These are phyloP conservation scores for Gila robusta DNA, from an alignment of 2,797 vertebrate species.

Conservation along the genomic window DNA sequence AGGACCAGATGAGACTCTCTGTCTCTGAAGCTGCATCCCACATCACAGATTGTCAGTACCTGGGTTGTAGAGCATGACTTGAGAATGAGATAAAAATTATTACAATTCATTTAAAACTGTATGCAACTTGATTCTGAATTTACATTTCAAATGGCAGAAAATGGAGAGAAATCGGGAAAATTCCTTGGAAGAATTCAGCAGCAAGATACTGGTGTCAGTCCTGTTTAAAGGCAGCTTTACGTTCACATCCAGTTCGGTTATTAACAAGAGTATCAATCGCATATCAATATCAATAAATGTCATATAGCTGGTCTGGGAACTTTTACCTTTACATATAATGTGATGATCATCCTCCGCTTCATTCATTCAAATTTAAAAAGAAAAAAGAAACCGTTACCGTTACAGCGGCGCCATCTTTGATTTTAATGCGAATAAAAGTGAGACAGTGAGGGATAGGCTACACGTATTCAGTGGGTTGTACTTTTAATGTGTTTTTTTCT, in stretches of 20 bases:
- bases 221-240: not conserved
- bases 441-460: no score
- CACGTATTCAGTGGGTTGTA: no score
- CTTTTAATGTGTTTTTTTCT: no score
- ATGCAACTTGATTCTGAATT: not conserved
- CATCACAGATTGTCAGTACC: not conserved
- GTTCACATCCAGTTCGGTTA: not conserved
- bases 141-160: not conserved
- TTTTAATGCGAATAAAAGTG: no score
- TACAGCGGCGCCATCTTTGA: no score
- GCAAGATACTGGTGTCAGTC: not conserved
- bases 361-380: not conserved
- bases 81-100: not conserved
- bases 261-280: not conserved
- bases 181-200: not conserved
- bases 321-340: no score
- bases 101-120: not conserved
- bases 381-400: not conserved
- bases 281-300: no score
- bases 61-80: not conserved
- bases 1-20: constrained; percentile 40
- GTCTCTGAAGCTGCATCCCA: constrained; percentile 12
- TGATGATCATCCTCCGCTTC: no score
- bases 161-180: no score
- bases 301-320: no score